These are phyloP conservation scores for Argyrosomus japonicus DNA, from an alignment of 2,113 vertebrate genomes.

Conservation along the genomic window DNA sequence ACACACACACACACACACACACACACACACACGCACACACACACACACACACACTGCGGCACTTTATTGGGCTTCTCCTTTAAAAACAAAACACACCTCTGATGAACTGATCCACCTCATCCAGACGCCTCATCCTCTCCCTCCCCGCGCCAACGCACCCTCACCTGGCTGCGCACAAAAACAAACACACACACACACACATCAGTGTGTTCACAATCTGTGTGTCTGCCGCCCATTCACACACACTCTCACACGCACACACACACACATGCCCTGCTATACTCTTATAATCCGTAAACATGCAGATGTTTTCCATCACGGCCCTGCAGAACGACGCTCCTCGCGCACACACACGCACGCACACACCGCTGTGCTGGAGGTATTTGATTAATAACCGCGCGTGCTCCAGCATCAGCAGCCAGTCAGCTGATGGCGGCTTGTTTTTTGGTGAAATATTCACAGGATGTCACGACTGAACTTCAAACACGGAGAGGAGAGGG, in stretches of 20 bases:
- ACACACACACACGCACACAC: too few relatives aligned
- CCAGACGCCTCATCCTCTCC: conserved; percentile 66
- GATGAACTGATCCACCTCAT: conserved; percentile 29
- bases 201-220: conserved; percentile 36
- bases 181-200: conserved; percentile 15
- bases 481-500: not conserved
- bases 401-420: conserved; percentile 58
- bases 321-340: conserved; percentile 36
- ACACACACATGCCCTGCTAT: not conserved
- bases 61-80: conserved; percentile 19
- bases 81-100: not conserved
- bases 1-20: too few relatives aligned
- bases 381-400: conserved; percentile 43
- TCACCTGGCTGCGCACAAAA: conserved; percentile 69
- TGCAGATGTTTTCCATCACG: conserved; percentile 65
- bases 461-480: conserved; percentile 69
- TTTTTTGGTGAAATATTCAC: conserved; percentile 78
- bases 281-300: conserved; percentile 44
- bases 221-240: conserved; percentile 45
- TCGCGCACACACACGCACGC: not conserved
- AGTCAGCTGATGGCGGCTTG: conserved; percentile 77
- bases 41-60: conserved; percentile 28
- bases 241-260: not conserved
- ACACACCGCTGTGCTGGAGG: conserved; percentile 34
- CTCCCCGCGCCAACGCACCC: conserved; percentile 67